A percentile compares a stretch with the other conserved stretches of the same genome.
Conservation (phyloP, 37 sponge, comb jelly and placozoan species). For the Amphimedon queenslandica region DNA sequence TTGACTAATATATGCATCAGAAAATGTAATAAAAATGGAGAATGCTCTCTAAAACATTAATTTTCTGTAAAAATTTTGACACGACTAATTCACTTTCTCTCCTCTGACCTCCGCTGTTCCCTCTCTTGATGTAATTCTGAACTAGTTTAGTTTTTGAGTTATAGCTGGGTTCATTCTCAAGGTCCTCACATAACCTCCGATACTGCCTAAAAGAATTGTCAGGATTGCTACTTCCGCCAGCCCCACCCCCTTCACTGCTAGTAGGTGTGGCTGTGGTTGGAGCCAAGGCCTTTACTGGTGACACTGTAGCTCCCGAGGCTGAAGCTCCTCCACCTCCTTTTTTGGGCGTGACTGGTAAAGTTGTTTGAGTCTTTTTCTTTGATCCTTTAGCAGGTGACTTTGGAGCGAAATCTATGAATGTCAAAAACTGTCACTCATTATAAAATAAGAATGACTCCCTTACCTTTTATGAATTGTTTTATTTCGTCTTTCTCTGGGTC, state of each 20-base stretch:
- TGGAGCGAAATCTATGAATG: conserved; percentile 14
- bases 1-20: neutral
- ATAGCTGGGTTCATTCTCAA: conserved; percentile 80
- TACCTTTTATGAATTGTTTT: conserved; percentile 68
- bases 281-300: conserved; percentile 6
- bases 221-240: neutral
- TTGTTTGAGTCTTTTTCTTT: neutral
- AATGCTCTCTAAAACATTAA: too few species aligned
- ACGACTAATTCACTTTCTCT: neutral
- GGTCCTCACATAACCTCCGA: conserved; percentile 51
- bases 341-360: neutral
- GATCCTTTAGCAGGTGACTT: conserved; percentile 29
- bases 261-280: neutral
- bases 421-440: neutral
- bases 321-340: neutral
- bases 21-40: too few species aligned
- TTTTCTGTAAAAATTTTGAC: too few species aligned
- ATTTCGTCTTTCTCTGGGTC: conserved; percentile 82
- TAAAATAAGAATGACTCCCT: neutral
- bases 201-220: conserved; percentile 61
- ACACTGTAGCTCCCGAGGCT: conserved; percentile 2
- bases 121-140: conserved; percentile 50
- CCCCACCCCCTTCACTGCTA: neutral
- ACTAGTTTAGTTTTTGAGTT: conserved; percentile 84
- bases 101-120: conserved; percentile 50